Evolutionary conservation across 2,113 vertebrate genomes (phyloP).

Genomic region (Balaeniceps rex): DNA sequence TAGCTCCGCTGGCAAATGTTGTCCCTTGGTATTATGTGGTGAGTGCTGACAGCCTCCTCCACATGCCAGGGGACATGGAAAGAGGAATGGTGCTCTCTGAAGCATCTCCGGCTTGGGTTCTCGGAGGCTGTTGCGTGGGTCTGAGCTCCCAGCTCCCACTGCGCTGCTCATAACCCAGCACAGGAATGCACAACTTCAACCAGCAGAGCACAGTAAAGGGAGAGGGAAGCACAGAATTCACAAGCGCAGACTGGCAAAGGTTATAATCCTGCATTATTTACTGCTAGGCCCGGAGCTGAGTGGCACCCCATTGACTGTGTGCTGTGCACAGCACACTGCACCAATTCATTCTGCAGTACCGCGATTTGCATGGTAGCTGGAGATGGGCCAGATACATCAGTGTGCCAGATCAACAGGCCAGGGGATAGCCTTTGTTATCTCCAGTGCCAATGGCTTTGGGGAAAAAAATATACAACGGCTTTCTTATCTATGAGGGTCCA

Average conservation of each 20-base stretch:
- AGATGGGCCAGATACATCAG: not conserved
- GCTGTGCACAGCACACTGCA: constrained; percentile 45
- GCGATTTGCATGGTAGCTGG: not conserved
- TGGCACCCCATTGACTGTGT: constrained; percentile 46
- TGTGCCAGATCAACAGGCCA: constrained; percentile 12
- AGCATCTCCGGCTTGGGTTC: not conserved
- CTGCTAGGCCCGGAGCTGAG: constrained; percentile 25
- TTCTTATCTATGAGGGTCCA: constrained; percentile 48
- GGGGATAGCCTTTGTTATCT: constrained; percentile 34
- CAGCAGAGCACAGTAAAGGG: not conserved
- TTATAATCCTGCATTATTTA: constrained; percentile 53
- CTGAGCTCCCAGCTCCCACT: not conserved
- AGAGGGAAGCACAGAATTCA: not conserved
- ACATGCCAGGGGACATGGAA: not conserved
- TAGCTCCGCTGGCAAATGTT: not conserved
- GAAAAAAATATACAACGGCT: not conserved
- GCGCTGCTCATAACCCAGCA: fast-evolving
- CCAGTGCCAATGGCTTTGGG: not conserved
- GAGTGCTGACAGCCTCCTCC: not conserved
- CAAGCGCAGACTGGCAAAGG: not conserved
- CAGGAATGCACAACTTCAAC: not conserved
- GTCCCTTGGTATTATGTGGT: not conserved
- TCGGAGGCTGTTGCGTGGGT: not conserved
- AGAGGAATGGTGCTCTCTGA: not conserved
- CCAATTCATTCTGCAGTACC: not conserved